Base-by-base conservation (phyloP, 2,797 vertebrate genomes). In the Paguma larvata region DNA sequence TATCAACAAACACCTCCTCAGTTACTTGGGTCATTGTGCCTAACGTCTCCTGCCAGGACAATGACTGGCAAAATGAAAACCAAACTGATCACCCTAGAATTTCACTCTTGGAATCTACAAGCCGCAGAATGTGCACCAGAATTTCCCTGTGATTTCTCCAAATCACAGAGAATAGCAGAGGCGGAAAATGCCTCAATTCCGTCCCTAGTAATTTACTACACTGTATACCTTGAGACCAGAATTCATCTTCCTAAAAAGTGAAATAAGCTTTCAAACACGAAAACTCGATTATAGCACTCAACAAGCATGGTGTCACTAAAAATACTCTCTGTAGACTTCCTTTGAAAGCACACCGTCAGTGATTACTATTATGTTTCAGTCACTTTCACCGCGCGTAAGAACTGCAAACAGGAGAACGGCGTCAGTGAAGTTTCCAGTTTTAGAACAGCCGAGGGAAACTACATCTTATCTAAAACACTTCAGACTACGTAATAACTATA, bases 351-450 rank as follows among this genome's bases (percentile, higher is more conserved):
- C 75, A 89, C 41, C 97, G 92, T 48, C 96, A 96, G 75, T 0
- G 0, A 97, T 89, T 85, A 48, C 80, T 87, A 51, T 91, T 96
- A 93, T 48, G 97, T 85, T 91, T 95, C 89, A 73, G 84, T 65
- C 93, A 89, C n/a, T 86, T 80, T 85, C 94, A 98, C 83, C 38
- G 53, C 85, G 85, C 44, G 92, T 32, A 94, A 97, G 97, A 97
- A 85, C 70, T 94, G 80, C 87, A 97, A 97, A 44, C 53, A 93
- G 92, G 82, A 59, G 92, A 65, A 48, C 44, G 86, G 53, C 41
- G 73, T 73, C 86, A 32, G 51, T 56, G 84, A 82, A 41, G 94
- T 83, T 84, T 96, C 88, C 95, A 93, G 46, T 90, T 93, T 78
- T 62, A 95, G 73, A 38, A 89, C 27, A 94, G 63, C 91, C 4